Conservation (phyloP, 2,113 vertebrate genomes). For the Hypomesus transpacificus region DNA sequence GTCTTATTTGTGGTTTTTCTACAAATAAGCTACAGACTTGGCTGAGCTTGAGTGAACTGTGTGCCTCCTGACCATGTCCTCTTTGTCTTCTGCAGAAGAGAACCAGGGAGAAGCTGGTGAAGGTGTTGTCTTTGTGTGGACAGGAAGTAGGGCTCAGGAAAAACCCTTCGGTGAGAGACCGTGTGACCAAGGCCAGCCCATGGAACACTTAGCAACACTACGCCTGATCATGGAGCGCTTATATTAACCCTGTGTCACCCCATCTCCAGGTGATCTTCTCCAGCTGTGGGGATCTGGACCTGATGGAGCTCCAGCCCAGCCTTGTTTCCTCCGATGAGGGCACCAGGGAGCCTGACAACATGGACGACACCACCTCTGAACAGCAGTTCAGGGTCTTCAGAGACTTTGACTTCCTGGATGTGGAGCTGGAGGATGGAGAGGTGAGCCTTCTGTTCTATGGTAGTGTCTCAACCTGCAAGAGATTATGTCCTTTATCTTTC, state of each 20-base stretch:
- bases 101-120: conserved; percentile 94
- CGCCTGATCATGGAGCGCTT: too few relatives aligned
- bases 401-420: conserved; percentile 97
- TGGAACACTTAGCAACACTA: too few relatives aligned
- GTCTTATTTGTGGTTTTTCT: background rate
- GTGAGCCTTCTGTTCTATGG: conserved; percentile 59
- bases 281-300: conserved; percentile 93
- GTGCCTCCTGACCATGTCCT: background rate
- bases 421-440: conserved; percentile 98
- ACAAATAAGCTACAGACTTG: background rate
- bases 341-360: conserved; percentile 85
- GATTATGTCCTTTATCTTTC: background rate
- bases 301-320: conserved; percentile 91
- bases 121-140: conserved; percentile 92
- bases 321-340: conserved; percentile 92
- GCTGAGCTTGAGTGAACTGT: background rate
- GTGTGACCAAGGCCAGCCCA: too few relatives aligned
- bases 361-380: conserved; percentile 92
- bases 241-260: background rate
- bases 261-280: conserved; percentile 90
- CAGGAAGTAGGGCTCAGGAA: conserved; percentile 96
- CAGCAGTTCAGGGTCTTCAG: conserved; percentile 97
- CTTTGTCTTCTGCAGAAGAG: conserved; percentile 79
- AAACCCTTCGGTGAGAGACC: conserved; percentile 89
- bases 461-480: background rate